phyloP scores from a whole-genome alignment of 2,797 vertebrate species.

The Bufotes viridis region DNA sequence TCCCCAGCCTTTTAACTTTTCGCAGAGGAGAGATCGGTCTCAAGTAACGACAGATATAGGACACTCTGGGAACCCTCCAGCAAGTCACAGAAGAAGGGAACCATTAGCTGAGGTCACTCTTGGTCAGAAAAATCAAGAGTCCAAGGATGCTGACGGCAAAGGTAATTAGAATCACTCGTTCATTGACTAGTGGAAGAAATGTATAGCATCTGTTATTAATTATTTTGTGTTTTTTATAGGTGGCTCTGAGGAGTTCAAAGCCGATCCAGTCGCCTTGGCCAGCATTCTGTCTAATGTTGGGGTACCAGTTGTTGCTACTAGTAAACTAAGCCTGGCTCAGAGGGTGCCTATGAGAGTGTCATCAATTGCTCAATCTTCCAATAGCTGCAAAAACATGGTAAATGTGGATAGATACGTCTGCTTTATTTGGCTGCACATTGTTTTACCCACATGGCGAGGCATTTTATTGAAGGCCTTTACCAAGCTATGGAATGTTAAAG shows the following conservation, averaged over 20 bases:
- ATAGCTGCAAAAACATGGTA: slow-evolving; percentile 29
- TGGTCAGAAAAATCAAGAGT: slow-evolving; percentile 23
- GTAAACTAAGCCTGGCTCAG: slow-evolving; percentile 66
- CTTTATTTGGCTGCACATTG: background rate
- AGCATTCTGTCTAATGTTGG: slow-evolving; percentile 63
- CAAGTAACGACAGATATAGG: background rate
- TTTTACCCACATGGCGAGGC: background rate
- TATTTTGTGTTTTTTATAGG: background rate
- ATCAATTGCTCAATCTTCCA: background rate
- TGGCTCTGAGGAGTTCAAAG: slow-evolving; percentile 55
- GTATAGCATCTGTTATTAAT: background rate
- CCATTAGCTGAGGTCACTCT: slow-evolving; percentile 29
- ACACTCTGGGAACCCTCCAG: background rate
- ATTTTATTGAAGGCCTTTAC: too few relatives aligned
- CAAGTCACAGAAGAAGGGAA: slow-evolving; percentile 20
- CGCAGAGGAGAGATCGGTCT: slow-evolving; percentile 38
- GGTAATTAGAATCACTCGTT: background rate
- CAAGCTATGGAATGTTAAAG: too few relatives aligned
- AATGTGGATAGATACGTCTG: background rate
- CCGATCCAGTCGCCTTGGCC: slow-evolving; percentile 60
- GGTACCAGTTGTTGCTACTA: slow-evolving; percentile 1
- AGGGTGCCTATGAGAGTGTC: slow-evolving; percentile 66
- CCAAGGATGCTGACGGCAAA: background rate
- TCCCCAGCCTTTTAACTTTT: slow-evolving; percentile 49
- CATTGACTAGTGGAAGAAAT: too few relatives aligned